Evolutionary conservation across 2,888 invertebrate genomes (phyloP).

Genomic region (Balanococcus diminutus): DNA sequence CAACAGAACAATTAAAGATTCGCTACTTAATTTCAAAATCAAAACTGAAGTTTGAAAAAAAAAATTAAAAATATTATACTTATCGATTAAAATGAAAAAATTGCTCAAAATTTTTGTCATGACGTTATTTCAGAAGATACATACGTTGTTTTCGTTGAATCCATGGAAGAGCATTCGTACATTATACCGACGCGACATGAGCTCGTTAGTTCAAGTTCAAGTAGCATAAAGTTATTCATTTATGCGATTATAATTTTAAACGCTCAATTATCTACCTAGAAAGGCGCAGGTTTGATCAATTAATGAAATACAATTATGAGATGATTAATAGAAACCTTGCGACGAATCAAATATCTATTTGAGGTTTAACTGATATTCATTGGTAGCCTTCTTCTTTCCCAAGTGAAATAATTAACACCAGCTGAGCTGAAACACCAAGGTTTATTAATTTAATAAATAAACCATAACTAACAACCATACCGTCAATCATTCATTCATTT

Average conservation of each 20-base stretch:
- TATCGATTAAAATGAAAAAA: not conserved
- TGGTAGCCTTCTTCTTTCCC: conserved; percentile 53
- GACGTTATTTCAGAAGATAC: not conserved
- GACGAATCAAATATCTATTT: conserved; percentile 39
- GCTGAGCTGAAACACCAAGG: conserved; percentile 55
- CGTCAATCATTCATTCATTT: conserved; percentile 48
- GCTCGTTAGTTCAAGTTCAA: not conserved
- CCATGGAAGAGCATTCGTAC: not conserved
- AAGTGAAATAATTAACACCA: conserved; percentile 55
- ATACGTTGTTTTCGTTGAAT: no score
- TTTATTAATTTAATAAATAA: conserved; percentile 55
- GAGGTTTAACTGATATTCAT: conserved; percentile 47
- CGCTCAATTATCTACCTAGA: not conserved
- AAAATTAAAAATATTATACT: not conserved
- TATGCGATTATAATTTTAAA: conserved; percentile 22
- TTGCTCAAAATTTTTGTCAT: not conserved
- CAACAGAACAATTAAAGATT: conserved; percentile 46
- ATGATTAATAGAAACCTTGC: conserved; percentile 52
- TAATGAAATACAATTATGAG: conserved; percentile 50
- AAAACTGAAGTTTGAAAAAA: not conserved
- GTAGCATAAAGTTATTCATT: not conserved
- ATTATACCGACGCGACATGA: not conserved
- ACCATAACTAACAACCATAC: conserved; percentile 54
- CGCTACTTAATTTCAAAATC: not conserved
- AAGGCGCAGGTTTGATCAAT: conserved; percentile 26